phyloP scores from a whole-genome alignment of 2,888 invertebrate genomes.

The Yponomeuta plumbellus region DNA sequence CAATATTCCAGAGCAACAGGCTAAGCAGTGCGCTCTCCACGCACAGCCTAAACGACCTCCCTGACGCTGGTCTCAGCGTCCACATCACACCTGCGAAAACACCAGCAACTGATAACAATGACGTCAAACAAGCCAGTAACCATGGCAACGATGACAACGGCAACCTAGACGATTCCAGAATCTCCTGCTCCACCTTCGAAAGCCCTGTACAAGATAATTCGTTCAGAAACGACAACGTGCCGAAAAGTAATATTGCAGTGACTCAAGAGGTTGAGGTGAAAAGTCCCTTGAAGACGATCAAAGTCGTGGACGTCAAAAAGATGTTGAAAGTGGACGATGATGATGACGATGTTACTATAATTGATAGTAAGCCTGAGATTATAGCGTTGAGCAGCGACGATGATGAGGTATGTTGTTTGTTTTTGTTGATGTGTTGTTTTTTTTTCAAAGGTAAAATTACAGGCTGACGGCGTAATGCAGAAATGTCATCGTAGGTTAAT shows the following conservation, averaged over 20 bases:
- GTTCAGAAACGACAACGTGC: slow-evolving; percentile 21
- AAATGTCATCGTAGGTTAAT: too few relatives aligned
- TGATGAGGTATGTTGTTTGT: slow-evolving; percentile 40
- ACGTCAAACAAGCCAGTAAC: neutral
- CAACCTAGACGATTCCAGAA: slow-evolving; percentile 30
- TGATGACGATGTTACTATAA: slow-evolving; percentile 61
- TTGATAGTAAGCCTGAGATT: slow-evolving; percentile 53
- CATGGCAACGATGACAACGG: neutral
- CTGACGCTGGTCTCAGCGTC: slow-evolving; percentile 26
- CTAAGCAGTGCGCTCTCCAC: slow-evolving; percentile 22
- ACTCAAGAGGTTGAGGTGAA: neutral
- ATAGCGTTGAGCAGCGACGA: slow-evolving; percentile 68
- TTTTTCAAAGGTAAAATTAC: neutral
- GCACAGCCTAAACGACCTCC: slow-evolving; percentile 33
- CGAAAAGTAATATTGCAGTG: neutral
- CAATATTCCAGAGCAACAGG: slow-evolving; percentile 7
- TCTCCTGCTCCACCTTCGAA: slow-evolving; percentile 54
- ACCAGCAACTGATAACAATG: slow-evolving; percentile 10
- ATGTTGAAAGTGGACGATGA: slow-evolving; percentile 22
- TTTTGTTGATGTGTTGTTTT: neutral
- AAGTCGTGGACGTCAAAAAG: neutral
- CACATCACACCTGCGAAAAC: slow-evolving; percentile 28
- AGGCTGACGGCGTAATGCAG: too few relatives aligned
- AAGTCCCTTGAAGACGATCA: neutral
- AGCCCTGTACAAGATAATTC: slow-evolving; percentile 51